phyloP scores from a whole-genome alignment of 2,888 invertebrate genomes.

The Cryptosula pallasiana region DNA sequence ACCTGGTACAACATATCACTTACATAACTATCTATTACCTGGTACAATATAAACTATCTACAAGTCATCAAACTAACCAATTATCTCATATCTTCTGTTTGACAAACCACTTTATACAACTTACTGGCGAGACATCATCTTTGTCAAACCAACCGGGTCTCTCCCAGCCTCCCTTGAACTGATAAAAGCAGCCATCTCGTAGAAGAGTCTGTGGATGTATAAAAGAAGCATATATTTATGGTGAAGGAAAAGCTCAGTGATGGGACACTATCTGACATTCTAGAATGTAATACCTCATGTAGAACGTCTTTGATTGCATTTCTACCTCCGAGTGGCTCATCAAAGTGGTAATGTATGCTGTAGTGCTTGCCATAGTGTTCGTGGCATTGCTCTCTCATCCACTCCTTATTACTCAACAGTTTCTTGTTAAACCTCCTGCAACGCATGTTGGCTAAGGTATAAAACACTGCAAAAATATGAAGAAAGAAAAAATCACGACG shows the following conservation, averaged over 20 bases:
- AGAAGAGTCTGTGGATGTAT: slow-evolving; percentile 67
- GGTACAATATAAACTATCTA: no score
- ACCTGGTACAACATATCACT: no score
- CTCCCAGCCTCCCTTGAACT: slow-evolving; percentile 82
- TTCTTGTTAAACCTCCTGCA: slow-evolving; percentile 66
- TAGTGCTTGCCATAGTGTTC: slow-evolving; percentile 87
- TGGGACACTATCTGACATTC: no score
- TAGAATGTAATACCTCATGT: slow-evolving; percentile 64
- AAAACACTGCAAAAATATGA: no score
- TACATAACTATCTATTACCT: no score
- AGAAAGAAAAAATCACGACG: no score
- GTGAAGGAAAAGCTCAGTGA: no score
- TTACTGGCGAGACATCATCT: slow-evolving; percentile 60
- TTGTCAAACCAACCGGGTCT: slow-evolving; percentile 72
- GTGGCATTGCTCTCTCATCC: slow-evolving; percentile 77
- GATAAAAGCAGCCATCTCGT: slow-evolving; percentile 77
- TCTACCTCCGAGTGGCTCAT: slow-evolving; percentile 75
- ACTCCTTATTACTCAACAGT: slow-evolving; percentile 66
- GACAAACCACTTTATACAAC: no score
- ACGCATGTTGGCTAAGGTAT: no score
- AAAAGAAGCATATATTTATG: no score
- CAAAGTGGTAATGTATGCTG: slow-evolving; percentile 72
- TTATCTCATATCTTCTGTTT: no score
- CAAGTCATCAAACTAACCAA: no score
- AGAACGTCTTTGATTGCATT: slow-evolving; percentile 66